Percentiles rank a stretch among this genome's conserved stretches.
These are phyloP conservation scores for Microctenopoma steveboyesi DNA, from an alignment of 2,797 vertebrate genomes.

Conservation along the genomic window DNA sequence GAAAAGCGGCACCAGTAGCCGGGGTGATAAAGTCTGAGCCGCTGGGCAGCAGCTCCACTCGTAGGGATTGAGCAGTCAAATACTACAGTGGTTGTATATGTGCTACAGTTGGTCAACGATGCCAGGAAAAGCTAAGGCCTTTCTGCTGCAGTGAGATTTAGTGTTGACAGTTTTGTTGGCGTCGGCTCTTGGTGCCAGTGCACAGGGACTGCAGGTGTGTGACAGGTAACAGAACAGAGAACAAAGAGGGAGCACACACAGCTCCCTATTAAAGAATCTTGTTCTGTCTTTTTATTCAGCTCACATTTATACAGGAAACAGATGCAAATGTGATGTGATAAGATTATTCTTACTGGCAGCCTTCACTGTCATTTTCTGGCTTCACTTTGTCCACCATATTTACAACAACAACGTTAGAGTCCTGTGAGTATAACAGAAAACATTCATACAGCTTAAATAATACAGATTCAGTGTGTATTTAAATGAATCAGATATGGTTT, in stretches of 20 bases:
- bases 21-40: conserved; percentile 56
- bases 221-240: conserved; percentile 8
- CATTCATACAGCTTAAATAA: too few relatives aligned
- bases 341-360: too few relatives aligned
- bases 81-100: conserved; percentile 42
- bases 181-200: conserved; percentile 5
- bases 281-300: neutral
- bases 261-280: neutral
- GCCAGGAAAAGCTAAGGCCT: conserved; percentile 21
- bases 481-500: too few relatives aligned
- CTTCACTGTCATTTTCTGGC: too few relatives aligned
- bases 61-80: conserved; percentile 49
- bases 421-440: too few relatives aligned
- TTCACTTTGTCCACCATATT: too few relatives aligned
- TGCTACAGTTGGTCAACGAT: conserved; percentile 25
- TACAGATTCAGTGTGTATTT: too few relatives aligned
- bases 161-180: conserved; percentile 25
- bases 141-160: conserved; percentile 35
- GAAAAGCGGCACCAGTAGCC: conserved; percentile 39
- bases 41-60: conserved; percentile 46
- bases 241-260: neutral
- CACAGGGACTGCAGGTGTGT: conserved; percentile 24
- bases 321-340: neutral
- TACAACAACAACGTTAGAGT: too few relatives aligned
- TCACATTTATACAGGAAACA: neutral